Percentiles rank a stretch among this genome's conserved stretches.
These are phyloP conservation scores for Lepisosteus osseus DNA, from an alignment of 2,113 vertebrate species.

Conservation along the genomic window DNA sequence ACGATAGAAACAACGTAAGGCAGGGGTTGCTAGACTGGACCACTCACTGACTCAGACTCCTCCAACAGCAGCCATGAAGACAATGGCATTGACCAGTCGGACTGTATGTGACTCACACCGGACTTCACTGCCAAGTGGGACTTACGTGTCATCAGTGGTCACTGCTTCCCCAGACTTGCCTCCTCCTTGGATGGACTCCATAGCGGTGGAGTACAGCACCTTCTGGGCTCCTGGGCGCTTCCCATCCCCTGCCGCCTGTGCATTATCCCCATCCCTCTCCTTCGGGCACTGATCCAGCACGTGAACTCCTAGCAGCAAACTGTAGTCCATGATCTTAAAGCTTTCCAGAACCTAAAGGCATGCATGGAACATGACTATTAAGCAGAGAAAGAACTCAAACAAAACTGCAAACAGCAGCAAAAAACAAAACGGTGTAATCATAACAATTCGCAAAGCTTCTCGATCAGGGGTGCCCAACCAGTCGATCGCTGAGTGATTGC, in stretches of 20 bases:
- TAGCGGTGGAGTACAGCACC: conserved; percentile 94
- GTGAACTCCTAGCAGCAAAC: conserved; percentile 89
- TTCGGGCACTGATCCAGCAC: conserved; percentile 74
- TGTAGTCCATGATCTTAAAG: conserved; percentile 99
- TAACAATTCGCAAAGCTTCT: no score
- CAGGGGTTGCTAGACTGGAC: no score
- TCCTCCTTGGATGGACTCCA: conserved; percentile 97
- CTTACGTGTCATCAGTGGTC: conserved; percentile 86
- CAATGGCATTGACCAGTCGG: background rate
- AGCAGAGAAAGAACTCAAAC: no score
- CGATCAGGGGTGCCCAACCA: no score
- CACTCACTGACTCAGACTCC: no score
- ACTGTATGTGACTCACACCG: background rate
- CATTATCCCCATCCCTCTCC: conserved; percentile 75
- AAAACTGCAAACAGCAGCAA: no score
- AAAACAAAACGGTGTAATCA: no score
- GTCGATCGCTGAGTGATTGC: no score
- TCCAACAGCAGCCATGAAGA: no score
- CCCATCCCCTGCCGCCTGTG: conserved; percentile 67
- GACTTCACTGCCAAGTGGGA: conserved; percentile 17
- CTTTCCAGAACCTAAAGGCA: conserved; percentile 86
- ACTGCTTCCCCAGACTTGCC: conserved; percentile 80
- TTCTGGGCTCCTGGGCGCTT: conserved; percentile 82
- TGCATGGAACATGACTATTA: conserved; percentile 1
- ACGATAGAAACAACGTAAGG: no score